These are phyloP conservation scores for Dendrolimus punctatus DNA, from an alignment of 1,140 invertebrate species.

Conservation along the genomic window DNA sequence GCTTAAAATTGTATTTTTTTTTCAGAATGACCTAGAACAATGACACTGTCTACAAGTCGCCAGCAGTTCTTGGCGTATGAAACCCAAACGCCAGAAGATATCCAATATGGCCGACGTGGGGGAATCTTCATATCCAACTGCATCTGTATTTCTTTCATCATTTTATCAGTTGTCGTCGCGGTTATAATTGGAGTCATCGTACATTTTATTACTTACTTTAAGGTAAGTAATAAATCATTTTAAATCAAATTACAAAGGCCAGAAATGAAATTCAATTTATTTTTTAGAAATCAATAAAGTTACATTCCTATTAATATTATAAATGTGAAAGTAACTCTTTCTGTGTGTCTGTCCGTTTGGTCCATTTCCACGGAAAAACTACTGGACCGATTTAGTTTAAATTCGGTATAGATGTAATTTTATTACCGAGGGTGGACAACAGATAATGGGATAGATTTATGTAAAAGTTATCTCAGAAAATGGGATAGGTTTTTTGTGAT, in stretches of 20 bases:
- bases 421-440: too few species aligned
- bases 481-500: too few species aligned
- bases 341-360: too few species aligned
- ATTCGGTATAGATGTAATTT: too few species aligned
- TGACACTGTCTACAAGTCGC: constrained; percentile 62
- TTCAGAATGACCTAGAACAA: constrained; percentile 40
- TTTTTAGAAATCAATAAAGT: too few species aligned
- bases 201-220: constrained; percentile 54
- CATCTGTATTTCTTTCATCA: constrained; percentile 39
- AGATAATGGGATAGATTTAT: too few species aligned
- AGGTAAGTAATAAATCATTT: constrained; percentile 26
- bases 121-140: constrained; percentile 61
- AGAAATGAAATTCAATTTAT: too few species aligned
- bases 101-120: constrained; percentile 52
- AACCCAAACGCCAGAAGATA: constrained; percentile 39
- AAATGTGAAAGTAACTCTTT: too few species aligned
- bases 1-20: constrained; percentile 9
- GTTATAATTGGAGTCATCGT: constrained; percentile 55
- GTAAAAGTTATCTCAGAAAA: too few species aligned
- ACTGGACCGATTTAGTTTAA: too few species aligned
- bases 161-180: constrained; percentile 41
- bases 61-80: constrained; percentile 67
- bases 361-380: too few species aligned
- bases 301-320: too few species aligned
- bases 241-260: neutral